Evolutionary conservation across 2,888 invertebrate genomes (phyloP).

Genomic region (Dynastes grantii): DNA sequence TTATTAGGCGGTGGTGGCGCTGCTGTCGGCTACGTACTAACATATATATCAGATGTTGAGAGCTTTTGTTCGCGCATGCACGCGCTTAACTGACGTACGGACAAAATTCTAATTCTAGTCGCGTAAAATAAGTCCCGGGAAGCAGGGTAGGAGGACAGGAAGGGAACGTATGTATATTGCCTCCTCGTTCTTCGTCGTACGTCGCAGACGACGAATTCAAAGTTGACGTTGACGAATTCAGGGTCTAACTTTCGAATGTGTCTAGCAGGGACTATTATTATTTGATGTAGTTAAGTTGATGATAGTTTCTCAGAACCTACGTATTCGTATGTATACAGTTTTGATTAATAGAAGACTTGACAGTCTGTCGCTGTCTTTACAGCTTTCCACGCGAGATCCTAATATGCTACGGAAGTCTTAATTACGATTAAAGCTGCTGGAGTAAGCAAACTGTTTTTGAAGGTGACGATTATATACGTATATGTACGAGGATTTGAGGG

Average conservation of each 20-base stretch:
- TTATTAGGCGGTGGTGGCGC: background rate
- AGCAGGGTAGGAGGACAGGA: background rate
- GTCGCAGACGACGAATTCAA: constrained; percentile 18
- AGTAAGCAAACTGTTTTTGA: too few species aligned
- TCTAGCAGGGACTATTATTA: constrained; percentile 29
- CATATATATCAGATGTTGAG: constrained; percentile 59
- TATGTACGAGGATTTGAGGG: too few species aligned
- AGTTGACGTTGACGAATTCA: constrained; percentile 44
- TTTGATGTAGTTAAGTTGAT: constrained; percentile 40
- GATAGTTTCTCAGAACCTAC: constrained; percentile 29
- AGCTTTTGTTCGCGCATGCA: constrained; percentile 60
- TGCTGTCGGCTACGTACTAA: constrained; percentile 51
- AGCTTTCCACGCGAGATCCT: background rate
- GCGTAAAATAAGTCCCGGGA: background rate
- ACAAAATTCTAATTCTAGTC: constrained; percentile 54
- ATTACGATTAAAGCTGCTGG: background rate
- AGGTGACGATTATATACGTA: too few species aligned
- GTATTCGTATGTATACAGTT: constrained; percentile 9
- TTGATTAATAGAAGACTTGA: constrained; percentile 27
- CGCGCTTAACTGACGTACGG: constrained; percentile 57
- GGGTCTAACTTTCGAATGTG: constrained; percentile 34
- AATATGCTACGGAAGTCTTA: background rate
- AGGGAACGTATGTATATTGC: background rate
- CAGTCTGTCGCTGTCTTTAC: background rate
- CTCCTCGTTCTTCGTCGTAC: background rate